Conservation (phyloP, 2,888 invertebrate genomes). For the Terebella lapidaria region DNA sequence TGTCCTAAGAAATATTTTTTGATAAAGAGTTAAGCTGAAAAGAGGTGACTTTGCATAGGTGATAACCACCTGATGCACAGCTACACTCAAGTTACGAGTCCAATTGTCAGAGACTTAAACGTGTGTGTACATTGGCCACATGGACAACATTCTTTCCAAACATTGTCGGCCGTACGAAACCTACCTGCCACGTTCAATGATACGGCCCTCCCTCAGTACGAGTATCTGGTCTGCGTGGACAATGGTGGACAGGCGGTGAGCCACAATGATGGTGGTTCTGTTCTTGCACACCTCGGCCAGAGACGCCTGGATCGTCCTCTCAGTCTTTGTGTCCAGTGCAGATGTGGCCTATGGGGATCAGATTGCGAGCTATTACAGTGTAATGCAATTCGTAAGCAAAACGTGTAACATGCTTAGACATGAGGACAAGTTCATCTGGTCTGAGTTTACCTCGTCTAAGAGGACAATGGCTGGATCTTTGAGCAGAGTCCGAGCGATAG, state of each 20-base stretch:
- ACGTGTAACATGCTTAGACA: neutral
- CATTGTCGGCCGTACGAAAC: constrained; percentile 21
- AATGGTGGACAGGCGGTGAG: constrained; percentile 82
- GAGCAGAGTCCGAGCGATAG: constrained; percentile 85
- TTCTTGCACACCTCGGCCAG: constrained; percentile 69
- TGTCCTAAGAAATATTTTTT: too few species aligned
- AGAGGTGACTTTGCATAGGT: too few species aligned
- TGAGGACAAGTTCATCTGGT: neutral
- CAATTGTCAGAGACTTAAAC: too few species aligned
- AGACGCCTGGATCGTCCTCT: constrained; percentile 76
- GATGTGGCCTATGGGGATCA: constrained; percentile 61
- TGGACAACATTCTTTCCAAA: neutral
- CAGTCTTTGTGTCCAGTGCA: constrained; percentile 86
- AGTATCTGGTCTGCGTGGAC: constrained; percentile 89
- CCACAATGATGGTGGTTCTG: constrained; percentile 84
- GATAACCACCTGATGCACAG: neutral
- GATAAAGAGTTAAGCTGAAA: too few species aligned
- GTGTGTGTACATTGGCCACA: neutral
- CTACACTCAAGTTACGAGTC: neutral
- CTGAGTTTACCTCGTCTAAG: constrained; percentile 69
- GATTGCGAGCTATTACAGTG: too few species aligned
- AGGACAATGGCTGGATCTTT: constrained; percentile 83
- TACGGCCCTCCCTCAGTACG: constrained; percentile 81
- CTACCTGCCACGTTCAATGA: constrained; percentile 78
- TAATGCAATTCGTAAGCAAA: too few species aligned